Base-by-base conservation (phyloP, 2,113 vertebrate species). In the Hipposideros armiger region DNA sequence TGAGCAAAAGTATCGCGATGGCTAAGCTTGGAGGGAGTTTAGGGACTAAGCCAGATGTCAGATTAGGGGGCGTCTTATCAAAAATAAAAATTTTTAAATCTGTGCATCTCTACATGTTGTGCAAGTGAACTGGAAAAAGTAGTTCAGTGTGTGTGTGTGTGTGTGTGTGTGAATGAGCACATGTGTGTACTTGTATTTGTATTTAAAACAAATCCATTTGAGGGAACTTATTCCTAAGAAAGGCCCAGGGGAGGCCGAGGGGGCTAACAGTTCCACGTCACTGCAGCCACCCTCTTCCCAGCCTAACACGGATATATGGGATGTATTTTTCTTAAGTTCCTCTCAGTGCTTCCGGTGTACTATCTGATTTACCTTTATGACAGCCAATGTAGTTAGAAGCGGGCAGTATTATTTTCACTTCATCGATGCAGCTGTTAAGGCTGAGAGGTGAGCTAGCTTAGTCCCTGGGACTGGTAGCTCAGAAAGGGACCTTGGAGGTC, bases 291-390 rank as follows among this genome's bases (percentile, higher is more conserved):
- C 26, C 36, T 52, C 24, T 11, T 54, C 62, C 30, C 24, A 56
- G 83, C 30, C 50, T 60, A 80, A 83, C 4, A 28, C 30, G 7
- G 22, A 82, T 80, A 87, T 87, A 88, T 47, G 30, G 62, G 90
- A 66, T 73, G 81, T 16, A 84, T 84, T 81, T 94, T 58, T 74
- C 36, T 66, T 19, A 73, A 72, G 66, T 87, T 92, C 60, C 32
- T 92, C 19, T 52, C 54, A 81, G 76, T 70, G 73, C 45, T 84
- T 84, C 47, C 76, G 72, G 47, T 77, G 11, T 66, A 28, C 81
- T 64, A 4, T 54, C 85, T 76, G 42, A 87, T 93, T 85, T 45
- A 92, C 80, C 84, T 94, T 92, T 81, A 88, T 60, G 88, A 45
- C 45, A 96, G 28, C 24, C 16, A 9, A 42, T 81, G 52, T 50